A percentile compares a stretch with the other conserved stretches of the same genome.
Conservation (phyloP, 2,113 vertebrate genomes). For the Cairina moschata region DNA sequence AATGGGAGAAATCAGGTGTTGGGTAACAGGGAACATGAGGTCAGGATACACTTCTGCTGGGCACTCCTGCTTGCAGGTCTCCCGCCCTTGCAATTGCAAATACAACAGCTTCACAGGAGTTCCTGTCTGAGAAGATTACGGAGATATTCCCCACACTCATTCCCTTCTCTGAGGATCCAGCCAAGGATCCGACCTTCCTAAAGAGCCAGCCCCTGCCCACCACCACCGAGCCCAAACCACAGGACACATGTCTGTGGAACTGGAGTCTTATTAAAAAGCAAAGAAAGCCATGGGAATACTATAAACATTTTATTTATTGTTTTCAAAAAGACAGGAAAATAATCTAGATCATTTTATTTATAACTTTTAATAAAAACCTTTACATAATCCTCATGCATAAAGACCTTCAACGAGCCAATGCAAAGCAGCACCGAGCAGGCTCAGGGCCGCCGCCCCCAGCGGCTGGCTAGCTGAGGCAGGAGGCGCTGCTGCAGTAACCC, state of each 20-base stretch:
- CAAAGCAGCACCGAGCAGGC: background rate
- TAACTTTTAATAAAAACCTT: constrained; percentile 81
- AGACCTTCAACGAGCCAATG: constrained; percentile 9
- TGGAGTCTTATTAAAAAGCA: background rate
- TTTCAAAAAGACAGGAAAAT: constrained; percentile 83
- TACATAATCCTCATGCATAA: constrained; percentile 76
- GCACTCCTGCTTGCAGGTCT: too few species aligned
- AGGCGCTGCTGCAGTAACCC: background rate
- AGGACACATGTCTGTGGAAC: rapidly evolving
- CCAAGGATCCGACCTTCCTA: too few species aligned
- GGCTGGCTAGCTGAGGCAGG: background rate
- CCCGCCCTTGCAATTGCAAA: too few species aligned
- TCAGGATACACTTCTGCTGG: too few species aligned
- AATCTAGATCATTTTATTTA: constrained; percentile 81
- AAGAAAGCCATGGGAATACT: constrained; percentile 54
- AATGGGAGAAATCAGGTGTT: too few species aligned
- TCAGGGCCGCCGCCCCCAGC: background rate
- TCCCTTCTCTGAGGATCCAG: too few species aligned
- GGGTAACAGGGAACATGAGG: too few species aligned
- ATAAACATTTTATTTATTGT: constrained; percentile 80
- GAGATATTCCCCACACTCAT: too few species aligned
- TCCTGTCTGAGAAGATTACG: too few species aligned
- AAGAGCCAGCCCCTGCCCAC: background rate
- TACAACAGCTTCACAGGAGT: too few species aligned
- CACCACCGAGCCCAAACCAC: background rate